phyloP scores from a whole-genome alignment of 1,140 invertebrate species.

The Manduca sexta region DNA sequence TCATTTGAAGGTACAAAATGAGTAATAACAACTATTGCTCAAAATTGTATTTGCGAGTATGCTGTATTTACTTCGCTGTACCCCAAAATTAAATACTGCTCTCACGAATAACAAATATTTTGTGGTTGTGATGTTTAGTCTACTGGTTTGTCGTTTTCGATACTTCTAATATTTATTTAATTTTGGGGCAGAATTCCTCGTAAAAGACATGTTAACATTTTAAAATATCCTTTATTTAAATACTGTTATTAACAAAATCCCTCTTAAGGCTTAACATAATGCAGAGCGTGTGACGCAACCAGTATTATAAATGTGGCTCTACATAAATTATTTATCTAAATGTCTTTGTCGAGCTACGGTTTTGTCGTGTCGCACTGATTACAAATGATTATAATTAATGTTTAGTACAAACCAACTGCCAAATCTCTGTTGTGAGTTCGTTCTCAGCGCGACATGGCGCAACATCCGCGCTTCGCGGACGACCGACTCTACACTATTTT shows the following conservation, averaged over 20 bases:
- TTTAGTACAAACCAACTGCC: no score
- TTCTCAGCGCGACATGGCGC: neutral
- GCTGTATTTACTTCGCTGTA: constrained; percentile 21
- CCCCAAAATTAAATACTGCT: constrained; percentile 26
- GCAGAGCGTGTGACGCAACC: constrained; percentile 36
- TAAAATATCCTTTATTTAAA: constrained; percentile 16
- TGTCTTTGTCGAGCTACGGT: no score
- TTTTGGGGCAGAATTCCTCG: constrained; percentile 63
- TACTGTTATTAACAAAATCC: constrained; percentile 38
- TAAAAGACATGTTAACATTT: constrained; percentile 60
- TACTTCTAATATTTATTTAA: constrained; percentile 38
- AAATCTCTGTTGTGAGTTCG: no score
- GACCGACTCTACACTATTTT: no score
- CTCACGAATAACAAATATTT: constrained; percentile 30
- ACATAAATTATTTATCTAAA: constrained; percentile 8
- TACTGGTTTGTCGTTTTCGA: constrained; percentile 50
- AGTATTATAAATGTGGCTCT: constrained; percentile 29
- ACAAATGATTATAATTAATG: no score
- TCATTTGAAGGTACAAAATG: constrained; percentile 59
- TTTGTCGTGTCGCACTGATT: no score
- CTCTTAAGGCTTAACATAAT: constrained; percentile 14
- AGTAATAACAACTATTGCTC: constrained; percentile 56
- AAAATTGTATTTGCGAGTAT: constrained; percentile 30
- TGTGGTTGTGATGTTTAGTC: constrained; percentile 58
- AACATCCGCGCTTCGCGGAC: no score